Evolutionary conservation across 2,888 invertebrate species (phyloP), one percentile per base, ranked within the genome.

Genomic region (Nemoura dubitans): DNA sequence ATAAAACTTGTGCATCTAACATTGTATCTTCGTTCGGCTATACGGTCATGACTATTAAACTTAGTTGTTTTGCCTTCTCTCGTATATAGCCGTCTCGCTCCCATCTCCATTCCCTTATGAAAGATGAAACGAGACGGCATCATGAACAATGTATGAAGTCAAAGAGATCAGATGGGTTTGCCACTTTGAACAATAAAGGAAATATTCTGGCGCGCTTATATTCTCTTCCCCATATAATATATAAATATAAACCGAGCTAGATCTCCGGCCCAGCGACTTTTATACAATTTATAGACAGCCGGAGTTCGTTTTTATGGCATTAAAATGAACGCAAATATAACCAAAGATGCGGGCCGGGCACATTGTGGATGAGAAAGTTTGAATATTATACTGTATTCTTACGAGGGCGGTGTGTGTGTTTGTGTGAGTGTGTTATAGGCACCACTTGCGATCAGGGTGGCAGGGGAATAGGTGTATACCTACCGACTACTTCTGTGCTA

Each of bases 81-180:
- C 3, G 36, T 10, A 86, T 87, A 87, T 87, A 42, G 78, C 78
- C 16, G 16, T 78, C 26, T 26, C 26, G 78, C 27, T 59, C 7
- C 21, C 16, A 28, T 10, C 10, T 29, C 86, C 59, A 76, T 87
- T 87, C 59, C 59, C 87, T 87, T 87, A 87, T 87, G 85, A 86
- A 87, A 86, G 86, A 87, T 87, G 86, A 87, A 87, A 87, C 76
- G 87, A 36, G 85, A 36, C 78, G 42, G 36, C n/a, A 43, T 87
- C 87, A 87, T 87, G 87, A 87, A 87, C 86, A 87, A 87, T 87
- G 87, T 87, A 87, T 87, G 87, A 87, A 86, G 78, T 83, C 87
- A 87, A 87, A 87, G 85, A 85, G 87, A 76, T 86, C 86, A 86
- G 87, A 87, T 87, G 83, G 86, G 86, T 83, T 86, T 85, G 77